phyloP scores from a whole-genome alignment of 2,797 vertebrate genomes.

The Cossypha heuglini region DNA sequence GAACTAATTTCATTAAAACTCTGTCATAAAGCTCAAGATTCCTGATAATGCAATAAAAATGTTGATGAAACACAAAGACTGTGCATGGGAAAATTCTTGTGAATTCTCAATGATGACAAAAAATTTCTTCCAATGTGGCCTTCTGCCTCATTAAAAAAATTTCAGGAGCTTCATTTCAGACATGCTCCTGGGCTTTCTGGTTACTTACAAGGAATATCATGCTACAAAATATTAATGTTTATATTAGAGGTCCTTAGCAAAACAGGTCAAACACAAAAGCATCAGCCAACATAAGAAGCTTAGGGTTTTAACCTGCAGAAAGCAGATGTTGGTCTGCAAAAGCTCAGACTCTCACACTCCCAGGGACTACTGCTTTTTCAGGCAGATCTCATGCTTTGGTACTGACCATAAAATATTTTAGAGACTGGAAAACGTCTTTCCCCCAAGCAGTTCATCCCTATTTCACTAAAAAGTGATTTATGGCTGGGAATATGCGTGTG shows the following conservation, averaged over 20 bases:
- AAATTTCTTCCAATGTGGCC: neutral
- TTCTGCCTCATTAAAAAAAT: neutral
- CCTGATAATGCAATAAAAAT: neutral
- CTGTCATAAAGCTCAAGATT: neutral
- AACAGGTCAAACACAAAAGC: constrained; percentile 5
- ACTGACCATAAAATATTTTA: neutral
- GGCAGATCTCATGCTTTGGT: neutral
- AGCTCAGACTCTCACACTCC: neutral
- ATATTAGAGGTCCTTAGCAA: neutral
- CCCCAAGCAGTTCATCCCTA: neutral
- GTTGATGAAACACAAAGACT: neutral
- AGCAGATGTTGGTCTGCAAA: constrained; percentile 4
- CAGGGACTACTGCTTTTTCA: neutral
- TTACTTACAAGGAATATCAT: neutral
- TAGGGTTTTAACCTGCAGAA: constrained; percentile 22
- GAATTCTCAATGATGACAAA: neutral
- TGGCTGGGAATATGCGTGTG: accelerated
- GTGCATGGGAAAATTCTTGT: neutral
- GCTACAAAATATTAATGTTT: neutral
- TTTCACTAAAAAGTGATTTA: neutral
- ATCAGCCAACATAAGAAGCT: constrained; percentile 21
- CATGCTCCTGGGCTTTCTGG: neutral
- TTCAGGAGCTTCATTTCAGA: neutral
- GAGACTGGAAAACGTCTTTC: neutral
- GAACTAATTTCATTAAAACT: neutral